Evolutionary conservation across 2,113 vertebrate species (phyloP).

Genomic region (Pelvicachromis taeniatus): DNA sequence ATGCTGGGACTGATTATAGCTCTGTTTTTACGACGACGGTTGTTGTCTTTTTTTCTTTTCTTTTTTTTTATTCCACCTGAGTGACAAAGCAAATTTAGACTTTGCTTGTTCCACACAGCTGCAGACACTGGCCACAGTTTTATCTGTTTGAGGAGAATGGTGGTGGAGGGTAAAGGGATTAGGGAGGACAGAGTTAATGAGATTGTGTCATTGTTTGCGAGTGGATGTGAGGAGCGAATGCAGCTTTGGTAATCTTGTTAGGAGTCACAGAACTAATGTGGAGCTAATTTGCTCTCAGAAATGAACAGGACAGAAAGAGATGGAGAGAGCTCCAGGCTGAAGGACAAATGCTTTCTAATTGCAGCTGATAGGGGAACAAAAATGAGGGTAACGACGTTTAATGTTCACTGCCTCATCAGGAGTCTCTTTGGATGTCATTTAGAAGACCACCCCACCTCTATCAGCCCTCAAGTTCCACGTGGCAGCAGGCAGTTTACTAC

Average conservation of each 20-base stretch:
- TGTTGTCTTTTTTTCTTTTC: background rate
- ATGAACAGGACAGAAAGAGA: background rate
- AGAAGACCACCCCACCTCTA: background rate
- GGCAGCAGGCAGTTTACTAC: background rate
- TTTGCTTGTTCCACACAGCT: background rate
- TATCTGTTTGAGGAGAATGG: background rate
- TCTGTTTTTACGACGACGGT: background rate
- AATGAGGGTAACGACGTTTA: background rate
- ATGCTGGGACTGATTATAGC: background rate
- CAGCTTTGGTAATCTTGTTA: conserved; percentile 12
- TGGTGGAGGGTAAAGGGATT: background rate
- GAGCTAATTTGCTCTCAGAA: background rate
- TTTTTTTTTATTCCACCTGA: background rate
- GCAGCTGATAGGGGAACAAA: background rate
- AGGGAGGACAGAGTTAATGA: conserved; percentile 7
- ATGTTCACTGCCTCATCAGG: background rate
- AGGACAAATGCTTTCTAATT: background rate
- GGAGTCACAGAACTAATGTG: background rate
- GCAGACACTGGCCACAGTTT: background rate
- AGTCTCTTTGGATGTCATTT: background rate
- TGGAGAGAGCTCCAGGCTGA: background rate
- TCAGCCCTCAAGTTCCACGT: background rate
- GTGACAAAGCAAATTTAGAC: background rate
- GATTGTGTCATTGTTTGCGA: conserved; percentile 19
- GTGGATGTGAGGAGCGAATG: background rate